Percentiles rank a stretch among this genome's conserved stretches.
Evolutionary conservation across 2,113 vertebrate genomes (phyloP).

Genomic region (Capreolus pygargus): DNA sequence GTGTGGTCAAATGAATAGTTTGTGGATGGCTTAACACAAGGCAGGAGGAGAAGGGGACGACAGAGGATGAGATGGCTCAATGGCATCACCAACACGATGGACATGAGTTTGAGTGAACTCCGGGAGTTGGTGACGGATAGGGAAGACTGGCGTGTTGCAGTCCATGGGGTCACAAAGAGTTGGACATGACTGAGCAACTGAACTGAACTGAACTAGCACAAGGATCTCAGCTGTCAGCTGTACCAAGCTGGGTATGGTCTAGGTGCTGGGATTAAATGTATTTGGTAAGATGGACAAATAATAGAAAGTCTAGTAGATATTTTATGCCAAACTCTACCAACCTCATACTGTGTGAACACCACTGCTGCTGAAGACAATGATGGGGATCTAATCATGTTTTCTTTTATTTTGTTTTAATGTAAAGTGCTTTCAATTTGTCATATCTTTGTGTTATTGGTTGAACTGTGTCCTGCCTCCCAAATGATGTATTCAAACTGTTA

Average conservation of each 20-base stretch:
- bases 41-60: background rate
- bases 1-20: background rate
- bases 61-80: background rate
- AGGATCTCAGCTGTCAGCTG: background rate
- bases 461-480: background rate
- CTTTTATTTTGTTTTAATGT: background rate
- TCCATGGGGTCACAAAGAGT: background rate
- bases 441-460: background rate
- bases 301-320: background rate
- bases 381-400: background rate
- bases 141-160: background rate
- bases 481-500: background rate
- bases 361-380: background rate
- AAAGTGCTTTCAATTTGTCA: background rate
- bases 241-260: background rate
- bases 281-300: background rate
- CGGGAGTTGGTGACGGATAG: fast-evolving
- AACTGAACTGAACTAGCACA: background rate
- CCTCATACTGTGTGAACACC: background rate
- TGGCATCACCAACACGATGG: fast-evolving
- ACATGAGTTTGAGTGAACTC: background rate
- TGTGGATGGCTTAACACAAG: background rate
- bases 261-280: background rate
- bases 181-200: background rate
- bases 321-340: background rate